A percentile compares a stretch with the other conserved stretches of the same genome.
Evolutionary conservation across 2,888 invertebrate genomes (phyloP).

Genomic region (Tuta absoluta): DNA sequence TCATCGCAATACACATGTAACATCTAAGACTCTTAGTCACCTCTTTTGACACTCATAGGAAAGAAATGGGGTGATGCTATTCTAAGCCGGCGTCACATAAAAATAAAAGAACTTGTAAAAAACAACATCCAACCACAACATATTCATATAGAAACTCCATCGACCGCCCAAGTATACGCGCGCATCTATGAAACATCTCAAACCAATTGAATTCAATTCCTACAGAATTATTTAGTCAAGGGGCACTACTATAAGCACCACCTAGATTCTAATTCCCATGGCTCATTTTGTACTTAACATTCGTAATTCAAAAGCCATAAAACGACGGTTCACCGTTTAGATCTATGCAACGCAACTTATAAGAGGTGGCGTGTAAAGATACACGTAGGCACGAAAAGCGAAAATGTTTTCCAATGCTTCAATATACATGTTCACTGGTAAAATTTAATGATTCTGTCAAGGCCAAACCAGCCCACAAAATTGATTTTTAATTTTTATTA

Average conservation of each 20-base stretch:
- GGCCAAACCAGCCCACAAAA: no score
- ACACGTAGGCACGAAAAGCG: no score
- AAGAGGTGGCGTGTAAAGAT: constrained; percentile 46
- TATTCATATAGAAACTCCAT: not conserved
- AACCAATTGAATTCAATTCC: constrained; percentile 51
- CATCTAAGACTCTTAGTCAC: no score
- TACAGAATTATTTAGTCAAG: constrained; percentile 48
- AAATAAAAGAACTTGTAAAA: not conserved
- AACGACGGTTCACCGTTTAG: constrained; percentile 50
- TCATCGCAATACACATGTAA: no score
- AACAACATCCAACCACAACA: not conserved
- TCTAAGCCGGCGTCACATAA: no score
- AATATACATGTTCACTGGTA: no score
- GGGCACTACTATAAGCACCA: constrained; percentile 24
- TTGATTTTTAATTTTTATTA: no score
- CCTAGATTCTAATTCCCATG: constrained; percentile 58
- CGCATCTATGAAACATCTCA: constrained; percentile 39
- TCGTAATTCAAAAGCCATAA: constrained; percentile 66
- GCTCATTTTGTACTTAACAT: constrained; percentile 65
- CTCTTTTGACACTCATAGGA: no score
- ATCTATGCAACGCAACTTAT: constrained; percentile 38
- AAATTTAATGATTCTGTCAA: no score
- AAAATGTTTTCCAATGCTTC: no score
- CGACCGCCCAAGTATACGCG: constrained; percentile 35
- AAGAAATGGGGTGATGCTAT: no score